Percentiles rank a stretch among this genome's conserved stretches.
Conservation (phyloP, 2,888 invertebrate genomes). For the Julus scanicus region DNA sequence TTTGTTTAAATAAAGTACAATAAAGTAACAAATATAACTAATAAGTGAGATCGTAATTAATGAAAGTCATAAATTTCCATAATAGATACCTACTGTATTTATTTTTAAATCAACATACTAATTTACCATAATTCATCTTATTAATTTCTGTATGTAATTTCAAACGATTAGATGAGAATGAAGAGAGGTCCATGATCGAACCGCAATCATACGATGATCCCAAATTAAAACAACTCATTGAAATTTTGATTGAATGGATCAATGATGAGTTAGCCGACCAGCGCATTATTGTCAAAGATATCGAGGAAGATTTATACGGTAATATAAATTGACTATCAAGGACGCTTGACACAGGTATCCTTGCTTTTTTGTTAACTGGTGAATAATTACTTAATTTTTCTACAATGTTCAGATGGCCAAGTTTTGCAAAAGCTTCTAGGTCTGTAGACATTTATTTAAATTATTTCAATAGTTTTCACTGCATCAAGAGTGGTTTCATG, state of each 20-base stretch:
- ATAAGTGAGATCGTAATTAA: too few species aligned
- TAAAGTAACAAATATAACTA: too few species aligned
- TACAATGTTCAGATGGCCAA: constrained; percentile 81
- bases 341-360: not conserved
- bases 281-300: constrained; percentile 95
- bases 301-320: constrained; percentile 92
- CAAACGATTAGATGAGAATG: constrained; percentile 84
- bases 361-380: not conserved
- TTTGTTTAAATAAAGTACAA: too few species aligned
- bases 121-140: too few species aligned
- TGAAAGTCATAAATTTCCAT: too few species aligned
- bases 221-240: constrained; percentile 83
- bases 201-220: constrained; percentile 87
- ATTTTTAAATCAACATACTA: too few species aligned
- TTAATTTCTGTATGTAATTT: not conserved
- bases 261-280: constrained; percentile 97
- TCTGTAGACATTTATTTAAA: constrained; percentile 61
- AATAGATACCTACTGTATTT: too few species aligned
- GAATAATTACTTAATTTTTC: not conserved
- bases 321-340: not conserved
- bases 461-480: not conserved
- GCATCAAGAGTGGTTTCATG: not conserved
- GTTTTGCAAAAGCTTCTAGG: constrained; percentile 77
- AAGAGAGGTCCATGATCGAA: constrained; percentile 95
- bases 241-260: constrained; percentile 95